phyloP scores from a whole-genome alignment of 2,888 invertebrate genomes.

The Drosophila peninsularis region DNA sequence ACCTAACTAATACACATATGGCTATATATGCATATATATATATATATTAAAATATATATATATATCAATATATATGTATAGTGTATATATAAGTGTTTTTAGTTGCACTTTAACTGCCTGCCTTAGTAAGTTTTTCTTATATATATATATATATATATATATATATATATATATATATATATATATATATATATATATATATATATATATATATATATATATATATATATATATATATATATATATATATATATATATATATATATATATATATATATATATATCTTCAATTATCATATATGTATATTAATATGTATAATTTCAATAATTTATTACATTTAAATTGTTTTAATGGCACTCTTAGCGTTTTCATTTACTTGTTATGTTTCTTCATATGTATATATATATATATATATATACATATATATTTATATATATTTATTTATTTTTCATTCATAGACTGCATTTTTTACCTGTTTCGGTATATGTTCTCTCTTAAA shows the following conservation, averaged over 20 bases:
- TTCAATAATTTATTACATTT: slow-evolving; percentile 77
- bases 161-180: slow-evolving; percentile 22
- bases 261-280: slow-evolving; percentile 31
- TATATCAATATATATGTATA: slow-evolving; percentile 16
- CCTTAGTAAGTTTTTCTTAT: slow-evolving; percentile 30
- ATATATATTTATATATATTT: not conserved
- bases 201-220: slow-evolving; percentile 51
- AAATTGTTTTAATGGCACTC: slow-evolving; percentile 71
- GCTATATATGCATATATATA: slow-evolving; percentile 17
- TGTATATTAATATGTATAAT: slow-evolving; percentile 69
- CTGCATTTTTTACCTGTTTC: slow-evolving; percentile 30
- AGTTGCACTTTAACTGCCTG: slow-evolving; percentile 61
- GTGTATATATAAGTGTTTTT: slow-evolving; percentile 44
- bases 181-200: slow-evolving; percentile 52
- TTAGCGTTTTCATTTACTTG: slow-evolving; percentile 68
- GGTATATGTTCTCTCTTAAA: slow-evolving; percentile 31
- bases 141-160: slow-evolving; percentile 50
- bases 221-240: slow-evolving; percentile 52
- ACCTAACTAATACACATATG: slow-evolving; percentile 49
- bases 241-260: slow-evolving; percentile 62
- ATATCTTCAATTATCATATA: slow-evolving; percentile 29
- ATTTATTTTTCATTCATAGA: slow-evolving; percentile 16
- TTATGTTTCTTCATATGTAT: slow-evolving; percentile 24
- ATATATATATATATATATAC: not conserved
- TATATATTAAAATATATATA: slow-evolving; percentile 32